Base-by-base conservation (phyloP, 2,797 vertebrate species). In the Acanthornis magna region DNA sequence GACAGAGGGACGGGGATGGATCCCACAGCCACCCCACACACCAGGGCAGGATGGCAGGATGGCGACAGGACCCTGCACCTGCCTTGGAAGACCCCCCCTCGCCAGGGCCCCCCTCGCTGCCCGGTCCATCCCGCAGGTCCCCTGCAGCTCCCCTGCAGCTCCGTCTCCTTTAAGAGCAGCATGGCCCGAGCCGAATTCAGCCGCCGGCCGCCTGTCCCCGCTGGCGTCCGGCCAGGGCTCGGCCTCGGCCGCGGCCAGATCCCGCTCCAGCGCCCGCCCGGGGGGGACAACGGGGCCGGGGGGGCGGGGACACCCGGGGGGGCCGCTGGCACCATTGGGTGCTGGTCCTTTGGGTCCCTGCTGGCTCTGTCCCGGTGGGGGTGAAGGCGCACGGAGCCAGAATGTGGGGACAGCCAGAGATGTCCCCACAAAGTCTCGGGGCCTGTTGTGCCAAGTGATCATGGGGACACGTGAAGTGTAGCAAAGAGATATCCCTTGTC, bases 101-200 rank as follows among this genome's bases (percentile, higher is more conserved):
- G 0, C 15, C 29, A 23, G 66, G 38, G 65, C 38, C 61, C 38
- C 8, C 68, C 38, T 45, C 16, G 43, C 10, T 15, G 38, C 50
- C 0, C 22, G 17, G 29, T 14, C 47, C 23, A 4, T 18, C 47
- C 22, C 14, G 36, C 0, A 3, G 30, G 13, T 5, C 29, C 5
- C n/a, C 36, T 36, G 36, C 72, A 6, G 53, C 48, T 13, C 8
- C 9, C 72, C 3, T 36, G 76, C 19, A 57, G 80, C 85, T 73
- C 47, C 62, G 76, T 55, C 91, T 88, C 94, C 93, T 96, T 96
- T 95, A 95, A 96, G 96, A 95, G 91, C 47, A 2, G 38, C 16
- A 7, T 65, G 6, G 65, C 5, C 3, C 25, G 47, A 80, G 79
- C 91, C n/a, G 11, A 76, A 79, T 85, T 51, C 72, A 93, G 94